Conservation (phyloP, 2,797 vertebrate species). For the Coregonus suidteri region DNA sequence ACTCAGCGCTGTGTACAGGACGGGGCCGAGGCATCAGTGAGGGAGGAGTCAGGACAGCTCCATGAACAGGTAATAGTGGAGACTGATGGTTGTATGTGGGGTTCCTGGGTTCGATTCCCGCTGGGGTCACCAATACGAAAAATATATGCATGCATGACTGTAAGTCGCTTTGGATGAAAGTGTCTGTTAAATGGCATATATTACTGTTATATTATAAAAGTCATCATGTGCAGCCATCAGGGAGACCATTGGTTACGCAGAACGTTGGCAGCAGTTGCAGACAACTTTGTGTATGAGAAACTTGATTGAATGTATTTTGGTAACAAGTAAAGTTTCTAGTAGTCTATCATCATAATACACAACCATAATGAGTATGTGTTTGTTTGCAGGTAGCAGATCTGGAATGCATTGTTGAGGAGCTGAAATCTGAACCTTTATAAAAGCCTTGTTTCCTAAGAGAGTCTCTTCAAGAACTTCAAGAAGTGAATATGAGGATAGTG, state of each 20-base stretch:
- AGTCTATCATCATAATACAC: conserved; percentile 17
- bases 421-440: conserved; percentile 90
- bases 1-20: conserved; percentile 90
- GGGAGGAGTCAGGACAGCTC: conserved; percentile 90
- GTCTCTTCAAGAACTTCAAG: conserved; percentile 41
- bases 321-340: conserved; percentile 61
- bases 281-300: conserved; percentile 66
- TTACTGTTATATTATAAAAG: neutral
- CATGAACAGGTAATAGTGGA: conserved; percentile 85
- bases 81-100: neutral
- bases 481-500: conserved; percentile 39
- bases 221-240: no score
- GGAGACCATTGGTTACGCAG: neutral
- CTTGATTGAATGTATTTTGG: conserved; percentile 30
- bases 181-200: neutral
- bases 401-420: conserved; percentile 86
- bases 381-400: conserved; percentile 83
- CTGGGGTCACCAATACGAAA: neutral
- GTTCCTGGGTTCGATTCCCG: neutral
- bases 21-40: conserved; percentile 84
- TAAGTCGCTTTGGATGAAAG: neutral
- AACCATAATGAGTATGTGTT: neutral
- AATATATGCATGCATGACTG: neutral
- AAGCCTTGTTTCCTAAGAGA: conserved; percentile 43
- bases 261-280: neutral